Base-by-base conservation (phyloP, 2,113 vertebrate genomes). In the Orycteropus afer region DNA sequence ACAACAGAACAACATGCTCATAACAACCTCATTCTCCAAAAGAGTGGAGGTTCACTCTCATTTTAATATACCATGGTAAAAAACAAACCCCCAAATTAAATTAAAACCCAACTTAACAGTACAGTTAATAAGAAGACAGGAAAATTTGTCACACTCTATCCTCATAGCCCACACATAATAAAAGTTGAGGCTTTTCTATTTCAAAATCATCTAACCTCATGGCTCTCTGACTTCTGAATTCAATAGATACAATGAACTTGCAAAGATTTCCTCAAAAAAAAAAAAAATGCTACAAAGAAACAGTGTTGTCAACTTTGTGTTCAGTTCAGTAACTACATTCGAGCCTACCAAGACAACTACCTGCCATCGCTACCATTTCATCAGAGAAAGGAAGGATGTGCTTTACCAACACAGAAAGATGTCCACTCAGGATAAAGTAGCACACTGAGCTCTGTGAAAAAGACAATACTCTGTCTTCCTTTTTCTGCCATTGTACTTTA, bases 401-500 rank as follows among this genome's bases (percentile, higher is more conserved):
- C 51, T 49, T 57, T 37, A 71, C 53, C 32, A 61, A 42, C 51
- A 25, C 82, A 77, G 67, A 82, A 92, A 77, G 63, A 53, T 1
- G 1, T 59, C 55, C n/a, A 32, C 71, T 37, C 13, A 5, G 77
- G 42, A 86, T 71, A 45, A n/a, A 82, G 90, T 47, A 49, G 63
- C 81, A 71, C 20, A 65, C 4, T 0, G 49, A 90, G 90, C 20
- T 90, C 55, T 73, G 15, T 32, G 42, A 76, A 94, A 86, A 67
- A 85, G 34, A 51, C 86, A 76, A 6, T 32, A 22, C 15, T 51
- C 73, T 92, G 3, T 83, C 47, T 51, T 76, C 71, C 20, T 69
- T 74, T 87, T 40, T 92, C 67, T 89, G 82, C 67, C 61, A 17
- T 61, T 95, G 91, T 55, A n/a, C 69, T 49, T 49, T 20, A n/a